Evolutionary conservation across 2,797 vertebrate species (phyloP), one percentile per base, ranked within the genome.

Genomic region (Falco novaeseelandiae): DNA sequence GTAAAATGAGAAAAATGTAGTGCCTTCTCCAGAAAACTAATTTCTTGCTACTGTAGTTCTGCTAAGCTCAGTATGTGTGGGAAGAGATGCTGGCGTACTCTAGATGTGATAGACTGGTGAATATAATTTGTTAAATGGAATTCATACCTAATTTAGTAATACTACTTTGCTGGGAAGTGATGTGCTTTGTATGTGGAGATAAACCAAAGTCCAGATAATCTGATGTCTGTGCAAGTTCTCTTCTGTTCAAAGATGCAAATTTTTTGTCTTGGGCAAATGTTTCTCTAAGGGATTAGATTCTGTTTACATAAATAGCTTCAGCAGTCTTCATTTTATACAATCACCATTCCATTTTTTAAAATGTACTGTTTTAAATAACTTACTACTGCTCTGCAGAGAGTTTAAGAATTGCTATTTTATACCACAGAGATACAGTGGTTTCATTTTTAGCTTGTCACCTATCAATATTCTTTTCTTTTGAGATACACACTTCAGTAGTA

Each of bases 101-200:
- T 83, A 88, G 58, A 86, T 82, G 90, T 93, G 96, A 84, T 72
- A 96, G 96, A 96, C 96, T 81, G 38, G 69, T 84, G 83, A 84
- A 82, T 87, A 48, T 84, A 52, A 90, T 90, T 83, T 69, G 80
- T 81, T 86, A 90, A 93, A 62, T 92, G 32, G 48, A 87, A 93
- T 90, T 93, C 77, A 72, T 87, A 55, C 62, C 58, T 62, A 48
- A 69, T 93, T 90, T 88, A 71, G 77, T 72, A 87, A 86, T 94
- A 69, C 42, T 18, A 6, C 52, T 93, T 91, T 79, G 29, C 83
- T 93, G 65, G 72, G 66, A 65, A 74, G 14, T 30, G 1, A 22
- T 81, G 17, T 26, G 27, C 66, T 73, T 70, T 87, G 25, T 52
- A 3, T 80, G n/a, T 83, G 73, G 71, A 74, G 49, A 79, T 91